Percentiles rank a stretch among this genome's conserved stretches.
phyloP scores from a whole-genome alignment of 2,888 invertebrate species.

The Cotesia congregata region DNA sequence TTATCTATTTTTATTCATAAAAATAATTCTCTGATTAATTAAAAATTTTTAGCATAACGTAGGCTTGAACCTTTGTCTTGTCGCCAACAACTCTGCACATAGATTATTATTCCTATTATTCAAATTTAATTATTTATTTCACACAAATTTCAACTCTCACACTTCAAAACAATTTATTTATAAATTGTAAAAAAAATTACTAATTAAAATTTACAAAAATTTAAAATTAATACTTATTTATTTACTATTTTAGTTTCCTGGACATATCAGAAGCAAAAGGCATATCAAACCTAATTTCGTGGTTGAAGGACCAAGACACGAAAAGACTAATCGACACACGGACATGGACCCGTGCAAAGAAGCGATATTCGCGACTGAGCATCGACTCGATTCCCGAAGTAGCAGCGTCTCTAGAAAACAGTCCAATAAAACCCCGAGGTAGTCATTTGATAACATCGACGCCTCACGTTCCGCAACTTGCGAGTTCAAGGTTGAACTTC shows the following conservation, averaged over 20 bases:
- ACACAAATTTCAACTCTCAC: no score
- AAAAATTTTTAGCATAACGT: no score
- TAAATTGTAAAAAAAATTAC: no score
- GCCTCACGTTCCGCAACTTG: not conserved
- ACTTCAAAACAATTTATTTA: no score
- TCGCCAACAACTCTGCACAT: no score
- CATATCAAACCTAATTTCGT: not conserved
- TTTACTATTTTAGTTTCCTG: not conserved
- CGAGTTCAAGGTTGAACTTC: not conserved
- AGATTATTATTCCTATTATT: no score
- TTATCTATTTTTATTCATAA: no score
- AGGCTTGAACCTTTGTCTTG: no score
- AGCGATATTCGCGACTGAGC: slow-evolving; percentile 74
- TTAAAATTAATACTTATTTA: no score
- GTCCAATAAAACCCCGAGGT: slow-evolving; percentile 25
- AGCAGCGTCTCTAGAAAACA: slow-evolving; percentile 31
- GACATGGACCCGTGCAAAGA: slow-evolving; percentile 80
- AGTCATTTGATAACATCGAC: not conserved
- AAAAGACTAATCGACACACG: slow-evolving; percentile 75
- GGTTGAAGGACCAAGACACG: slow-evolving; percentile 38
- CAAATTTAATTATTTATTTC: no score
- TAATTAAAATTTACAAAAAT: no score
- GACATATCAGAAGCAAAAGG: slow-evolving; percentile 6
- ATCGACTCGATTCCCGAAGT: slow-evolving; percentile 71
- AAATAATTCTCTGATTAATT: no score